phyloP scores from a whole-genome alignment of 2,888 invertebrate genomes.

The Apamea monoglypha region DNA sequence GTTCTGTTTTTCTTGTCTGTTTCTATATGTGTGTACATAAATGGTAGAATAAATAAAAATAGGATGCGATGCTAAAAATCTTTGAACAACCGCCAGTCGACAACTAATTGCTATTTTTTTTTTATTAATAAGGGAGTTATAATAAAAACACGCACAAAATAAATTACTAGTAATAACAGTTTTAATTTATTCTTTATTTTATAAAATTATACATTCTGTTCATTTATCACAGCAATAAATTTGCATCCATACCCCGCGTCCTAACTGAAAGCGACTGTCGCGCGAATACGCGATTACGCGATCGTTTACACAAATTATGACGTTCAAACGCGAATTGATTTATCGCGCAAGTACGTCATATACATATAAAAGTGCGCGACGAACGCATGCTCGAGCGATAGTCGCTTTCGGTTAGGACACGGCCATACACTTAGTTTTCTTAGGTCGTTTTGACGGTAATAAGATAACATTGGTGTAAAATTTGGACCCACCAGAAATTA shows the following conservation, averaged over 20 bases:
- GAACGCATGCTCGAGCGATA: too few relatives aligned
- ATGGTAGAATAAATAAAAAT: too few relatives aligned
- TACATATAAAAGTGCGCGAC: too few relatives aligned
- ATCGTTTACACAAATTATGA: too few relatives aligned
- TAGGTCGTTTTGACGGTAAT: background rate
- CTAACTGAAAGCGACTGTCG: background rate
- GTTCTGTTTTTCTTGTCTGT: too few relatives aligned
- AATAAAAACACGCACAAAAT: background rate
- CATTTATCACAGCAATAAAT: slow-evolving; percentile 37
- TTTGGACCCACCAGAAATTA: background rate
- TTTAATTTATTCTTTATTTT: slow-evolving; percentile 14
- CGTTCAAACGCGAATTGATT: background rate
- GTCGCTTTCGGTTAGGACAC: background rate
- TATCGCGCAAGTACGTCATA: too few relatives aligned
- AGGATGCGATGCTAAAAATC: background rate
- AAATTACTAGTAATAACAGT: background rate
- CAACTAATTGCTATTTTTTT: background rate
- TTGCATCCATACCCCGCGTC: background rate
- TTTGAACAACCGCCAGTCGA: background rate
- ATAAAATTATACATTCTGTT: slow-evolving; percentile 11
- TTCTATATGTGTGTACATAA: too few relatives aligned
- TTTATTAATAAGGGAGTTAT: too few relatives aligned
- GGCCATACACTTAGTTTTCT: background rate
- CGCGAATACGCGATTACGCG: background rate
- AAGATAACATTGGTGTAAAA: background rate